Evolutionary conservation across 2,888 invertebrate genomes (phyloP), one percentile per base, ranked within the genome.

Genomic region (Sacculina carcini): DNA sequence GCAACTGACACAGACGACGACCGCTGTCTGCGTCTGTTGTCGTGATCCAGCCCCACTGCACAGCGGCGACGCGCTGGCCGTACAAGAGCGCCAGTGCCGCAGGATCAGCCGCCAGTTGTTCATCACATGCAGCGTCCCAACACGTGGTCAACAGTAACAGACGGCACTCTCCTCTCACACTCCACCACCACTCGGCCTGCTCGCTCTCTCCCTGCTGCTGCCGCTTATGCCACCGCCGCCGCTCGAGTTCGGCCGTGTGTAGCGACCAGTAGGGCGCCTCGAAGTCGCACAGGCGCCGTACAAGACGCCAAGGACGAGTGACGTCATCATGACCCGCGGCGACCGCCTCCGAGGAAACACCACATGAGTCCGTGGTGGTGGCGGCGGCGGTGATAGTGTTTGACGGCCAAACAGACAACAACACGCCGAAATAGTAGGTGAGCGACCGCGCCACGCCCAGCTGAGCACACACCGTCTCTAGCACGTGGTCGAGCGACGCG

Each of bases 211-310:
- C n/a, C n/a, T n/a, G n/a, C n/a, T n/a, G n/a, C n/a, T n/a, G n/a
- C n/a, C n/a, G n/a, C n/a, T n/a, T n/a, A n/a, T n/a, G n/a, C n/a
- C n/a, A n/a, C n/a, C n/a, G n/a, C n/a, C n/a, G n/a, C n/a, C n/a
- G n/a, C n/a, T n/a, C 75, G 57, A 76, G 77, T 55, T 76, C 75
- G 53, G 80, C 74, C 65, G 78, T 76, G 63, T 80, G 80, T 59
- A 84, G 77, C 51, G 92, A 87, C 67, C 94, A 81, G 68, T 80
- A 85, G 1, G 96, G 94, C 58, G 90, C 86, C 72, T 98, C 96
- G 71, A 90, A 96, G 66, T 94, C 84, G 69, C 92, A 85, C 57
- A 98, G 69, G 65, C 84, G 85, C 58, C 92, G 75, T 56, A 90
- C 69, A 60, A 89, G 77, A 69, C 74, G 70, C 61, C 75, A 69